Evolutionary conservation across 1,140 invertebrate species (phyloP).

Genomic region (Brachionus angularis): DNA sequence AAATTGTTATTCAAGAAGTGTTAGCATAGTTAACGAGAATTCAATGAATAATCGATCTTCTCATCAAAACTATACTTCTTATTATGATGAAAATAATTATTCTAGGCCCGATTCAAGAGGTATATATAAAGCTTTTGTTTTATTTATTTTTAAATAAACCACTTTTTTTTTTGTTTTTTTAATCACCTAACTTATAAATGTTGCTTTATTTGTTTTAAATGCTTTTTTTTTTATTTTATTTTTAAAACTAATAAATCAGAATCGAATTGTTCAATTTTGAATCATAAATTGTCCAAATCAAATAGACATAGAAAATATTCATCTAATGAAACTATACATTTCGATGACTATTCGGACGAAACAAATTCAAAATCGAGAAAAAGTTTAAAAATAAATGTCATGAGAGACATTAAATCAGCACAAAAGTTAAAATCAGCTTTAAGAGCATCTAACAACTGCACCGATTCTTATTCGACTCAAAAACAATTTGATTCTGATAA

Average conservation of each 20-base stretch:
- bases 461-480: too few relatives aligned
- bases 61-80: background rate
- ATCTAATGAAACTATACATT: slow-evolving; percentile 8
- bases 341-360: background rate
- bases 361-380: background rate
- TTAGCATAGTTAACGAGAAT: background rate
- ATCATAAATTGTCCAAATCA: slow-evolving; percentile 6
- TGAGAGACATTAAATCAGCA: slow-evolving; percentile 38
- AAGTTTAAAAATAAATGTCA: slow-evolving; percentile 25
- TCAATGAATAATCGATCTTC: background rate
- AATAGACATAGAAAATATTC: slow-evolving; percentile 7
- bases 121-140: background rate
- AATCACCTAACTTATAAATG: too few relatives aligned
- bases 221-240: too few relatives aligned
- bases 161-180: too few relatives aligned
- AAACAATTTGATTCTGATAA: too few relatives aligned
- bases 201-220: too few relatives aligned
- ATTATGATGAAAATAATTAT: slow-evolving; percentile 1
- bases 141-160: background rate
- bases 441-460: too few relatives aligned
- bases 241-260: too few relatives aligned
- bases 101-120: slow-evolving; percentile 12
- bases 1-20: too few relatives aligned
- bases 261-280: too few relatives aligned
- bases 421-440: slow-evolving; percentile 18